Evolutionary conservation across 1,140 invertebrate species (phyloP).

Genomic region (Popillia japonica): DNA sequence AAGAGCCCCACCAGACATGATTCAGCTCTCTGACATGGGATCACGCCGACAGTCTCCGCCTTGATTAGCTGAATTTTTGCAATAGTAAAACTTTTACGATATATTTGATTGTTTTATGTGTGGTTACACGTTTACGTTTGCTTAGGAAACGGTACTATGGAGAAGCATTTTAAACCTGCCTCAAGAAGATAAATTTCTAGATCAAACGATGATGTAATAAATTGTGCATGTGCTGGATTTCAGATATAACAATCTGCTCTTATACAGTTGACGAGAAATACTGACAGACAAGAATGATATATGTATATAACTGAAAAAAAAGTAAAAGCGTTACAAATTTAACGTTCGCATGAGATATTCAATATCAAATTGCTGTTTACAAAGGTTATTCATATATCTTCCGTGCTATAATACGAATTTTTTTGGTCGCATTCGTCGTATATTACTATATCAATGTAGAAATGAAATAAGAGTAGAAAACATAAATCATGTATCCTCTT

Average conservation of each 20-base stretch:
- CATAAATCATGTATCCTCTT: conserved; percentile 26
- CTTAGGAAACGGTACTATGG: no score
- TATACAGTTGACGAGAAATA: not conserved
- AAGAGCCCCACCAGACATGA: no score
- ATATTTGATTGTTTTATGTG: no score
- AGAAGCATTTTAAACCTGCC: no score
- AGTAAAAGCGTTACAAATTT: not conserved
- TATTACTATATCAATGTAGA: conserved; percentile 31
- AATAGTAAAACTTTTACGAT: no score
- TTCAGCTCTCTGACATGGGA: no score
- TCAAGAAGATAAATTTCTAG: not conserved
- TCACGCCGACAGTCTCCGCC: no score
- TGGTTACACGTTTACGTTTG: no score
- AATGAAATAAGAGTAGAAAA: conserved; percentile 35
- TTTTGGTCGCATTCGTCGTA: conserved; percentile 28
- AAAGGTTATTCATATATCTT: conserved; percentile 31
- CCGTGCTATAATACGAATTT: conserved; percentile 8
- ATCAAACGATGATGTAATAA: not conserved
- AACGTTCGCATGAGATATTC: conserved; percentile 18
- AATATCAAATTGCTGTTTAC: conserved; percentile 34
- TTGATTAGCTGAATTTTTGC: no score
- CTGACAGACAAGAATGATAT: conserved; percentile 8
- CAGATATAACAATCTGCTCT: not conserved
- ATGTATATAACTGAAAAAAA: conserved; percentile 26
- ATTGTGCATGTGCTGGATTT: not conserved